Base-by-base conservation (phyloP, 2,888 invertebrate genomes). In the Endomychus coccineus region DNA sequence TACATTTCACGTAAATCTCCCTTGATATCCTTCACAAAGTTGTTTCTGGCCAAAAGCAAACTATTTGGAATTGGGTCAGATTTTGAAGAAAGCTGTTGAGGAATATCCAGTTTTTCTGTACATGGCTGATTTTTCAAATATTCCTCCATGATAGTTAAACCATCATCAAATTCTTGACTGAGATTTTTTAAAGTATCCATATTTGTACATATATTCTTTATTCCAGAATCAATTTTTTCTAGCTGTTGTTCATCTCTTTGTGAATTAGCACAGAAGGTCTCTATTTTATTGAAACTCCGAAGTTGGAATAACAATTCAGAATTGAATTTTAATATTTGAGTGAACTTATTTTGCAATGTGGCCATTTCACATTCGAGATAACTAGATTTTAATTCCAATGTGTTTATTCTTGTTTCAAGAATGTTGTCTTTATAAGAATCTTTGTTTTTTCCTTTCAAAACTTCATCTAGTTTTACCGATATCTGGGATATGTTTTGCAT, bases 381-480 rank as follows among this genome's bases (percentile, higher is more conserved):
- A 36, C 62, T 65, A 29, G 56, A 55, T 45, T 60, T 61, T 7
- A 64, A 42, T 32, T 62, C 59, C 17, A 68, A 44, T 12, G 62
- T 46, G 48, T 62, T 64, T 33, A 66, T 58, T 50, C 62, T 66
- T 14, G 66, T 51, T 35, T 50, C 52, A n/a, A 62, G 43, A 4
- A 52, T 48, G 56, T 56, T 48, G 56, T 54, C 34, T 40, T 43
- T 41, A 40, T 35, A 44, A 35, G 44, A 47, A 37, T 47, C 43
- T 11, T n/a, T 4, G 42, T 38, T 40, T 36, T 9, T 21, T 4
- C 12, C 36, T 28, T 34, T 46, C 24, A 76, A 51, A 14, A 80
- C 62, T 44, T 68, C 69, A 50, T 81, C 79, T 21, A 82, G 64
- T 63, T 79, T 80, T 38, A 74, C 73, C 13, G 74, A 68, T 44